Base-by-base conservation (phyloP, 2,797 vertebrate genomes). In the Muraenolepis orangiensis region DNA sequence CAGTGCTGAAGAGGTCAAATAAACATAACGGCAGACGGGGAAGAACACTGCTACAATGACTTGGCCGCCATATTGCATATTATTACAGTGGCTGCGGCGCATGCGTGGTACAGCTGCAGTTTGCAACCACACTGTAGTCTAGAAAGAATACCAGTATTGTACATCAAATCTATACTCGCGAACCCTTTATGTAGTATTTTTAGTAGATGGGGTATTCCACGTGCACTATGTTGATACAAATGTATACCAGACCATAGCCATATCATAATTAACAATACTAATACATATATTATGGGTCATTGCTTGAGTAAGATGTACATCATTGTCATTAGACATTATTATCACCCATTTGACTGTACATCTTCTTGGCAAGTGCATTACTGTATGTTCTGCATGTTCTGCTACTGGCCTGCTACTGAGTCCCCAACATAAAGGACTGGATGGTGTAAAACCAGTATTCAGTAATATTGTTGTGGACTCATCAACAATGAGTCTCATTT, bases 11-110 rank as follows among this genome's bases (percentile, higher is more conserved):
- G 11, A 26, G 23, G 57, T 64, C 57, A 67, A 31, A 31, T 67
- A 16, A 30, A 31, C 66, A 67, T 29, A 30, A 31, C 64, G 3
- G 64, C 66, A 67, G 66, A 29, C 28, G 66, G 66, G 6, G 20
- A 64, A 40, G 5, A 40, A 34, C 38, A 8, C 57, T 8, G 66
- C 78, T 82, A 83, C 57, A 71, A 76, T 74, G 71, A 86, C 69
- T 8, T 6, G 20, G 78, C 73, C 85, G 85, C 91, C 91, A 92
- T 92, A 14, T 91, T 91, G 64, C n/a, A n/a, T n/a, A 46, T 78
- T 30, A 73, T 12, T 42, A 11, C 0, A 0, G 0, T 16, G 4
- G 0, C 0, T 1, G 28, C 2, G 77, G 84, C 87, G 89, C 91
- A 89, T 87, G 91, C 87, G 88, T 6, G 1, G 66, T 64, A 23